Evolutionary conservation across 2,888 invertebrate genomes (phyloP).

Genomic region (Acleris sparsana): DNA sequence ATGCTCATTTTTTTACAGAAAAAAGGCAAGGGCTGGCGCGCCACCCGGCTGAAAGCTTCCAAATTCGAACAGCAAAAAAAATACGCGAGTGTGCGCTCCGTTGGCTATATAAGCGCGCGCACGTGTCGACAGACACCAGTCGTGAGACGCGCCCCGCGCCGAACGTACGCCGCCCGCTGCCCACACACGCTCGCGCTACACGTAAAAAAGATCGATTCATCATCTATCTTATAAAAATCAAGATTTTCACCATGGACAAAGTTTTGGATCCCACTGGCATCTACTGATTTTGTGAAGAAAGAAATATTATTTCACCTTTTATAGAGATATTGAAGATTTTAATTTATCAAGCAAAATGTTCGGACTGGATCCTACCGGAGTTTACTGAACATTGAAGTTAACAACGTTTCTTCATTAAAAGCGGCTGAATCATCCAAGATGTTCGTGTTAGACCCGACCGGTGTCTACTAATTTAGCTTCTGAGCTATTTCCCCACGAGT

Average conservation of each 20-base stretch:
- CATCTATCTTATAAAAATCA: constrained; percentile 53
- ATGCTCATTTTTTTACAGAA: constrained; percentile 37
- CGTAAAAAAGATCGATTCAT: constrained; percentile 77
- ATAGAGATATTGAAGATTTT: constrained; percentile 23
- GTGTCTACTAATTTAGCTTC: constrained; percentile 56
- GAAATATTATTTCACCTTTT: constrained; percentile 7
- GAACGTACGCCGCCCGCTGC: constrained; percentile 62
- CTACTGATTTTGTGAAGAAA: constrained; percentile 49
- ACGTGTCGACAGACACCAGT: constrained; percentile 74
- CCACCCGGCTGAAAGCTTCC: constrained; percentile 81
- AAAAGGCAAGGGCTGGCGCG: constrained; percentile 71
- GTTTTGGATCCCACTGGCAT: constrained; percentile 80
- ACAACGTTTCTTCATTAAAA: constrained; percentile 41
- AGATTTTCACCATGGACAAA: constrained; percentile 69
- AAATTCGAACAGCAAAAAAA: constrained; percentile 80
- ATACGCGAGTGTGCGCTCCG: constrained; percentile 72
- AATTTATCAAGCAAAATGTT: constrained; percentile 55
- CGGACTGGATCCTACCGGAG: constrained; percentile 71
- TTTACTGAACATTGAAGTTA: constrained; percentile 57
- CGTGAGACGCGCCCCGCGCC: constrained; percentile 57
- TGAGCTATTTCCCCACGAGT: constrained; percentile 33
- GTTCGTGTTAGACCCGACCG: constrained; percentile 72
- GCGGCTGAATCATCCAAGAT: constrained; percentile 55
- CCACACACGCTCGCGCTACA: constrained; percentile 56
- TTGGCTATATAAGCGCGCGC: constrained; percentile 72